Percentiles rank a stretch among this genome's conserved stretches.
Evolutionary conservation across 2,113 vertebrate species (phyloP).

Genomic region (Chinchilla lanigera): DNA sequence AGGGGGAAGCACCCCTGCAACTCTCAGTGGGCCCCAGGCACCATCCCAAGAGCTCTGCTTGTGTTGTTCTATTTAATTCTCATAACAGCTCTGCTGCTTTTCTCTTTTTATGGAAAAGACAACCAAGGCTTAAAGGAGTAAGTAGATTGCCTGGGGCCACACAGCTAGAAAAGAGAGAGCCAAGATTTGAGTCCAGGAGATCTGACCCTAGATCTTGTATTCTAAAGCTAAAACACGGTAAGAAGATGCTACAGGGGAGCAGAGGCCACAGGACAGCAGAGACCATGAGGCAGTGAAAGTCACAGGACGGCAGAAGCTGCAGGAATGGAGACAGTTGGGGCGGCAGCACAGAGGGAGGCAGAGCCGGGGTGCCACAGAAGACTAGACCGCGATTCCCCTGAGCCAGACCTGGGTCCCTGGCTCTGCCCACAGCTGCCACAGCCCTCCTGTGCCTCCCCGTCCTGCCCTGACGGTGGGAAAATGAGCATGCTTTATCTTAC

Average conservation of each 20-base stretch:
- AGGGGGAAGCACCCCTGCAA: accelerated
- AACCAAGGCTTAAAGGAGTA: neutral
- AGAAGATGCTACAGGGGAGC: neutral
- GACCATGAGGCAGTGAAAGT: accelerated
- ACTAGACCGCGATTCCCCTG: too few species aligned
- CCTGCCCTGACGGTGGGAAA: neutral
- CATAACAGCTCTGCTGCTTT: neutral
- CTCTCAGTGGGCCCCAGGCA: neutral
- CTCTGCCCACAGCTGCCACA: accelerated
- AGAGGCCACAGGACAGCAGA: neutral
- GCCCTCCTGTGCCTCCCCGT: accelerated
- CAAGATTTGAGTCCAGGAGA: neutral
- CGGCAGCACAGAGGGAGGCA: too few species aligned
- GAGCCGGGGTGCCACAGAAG: neutral
- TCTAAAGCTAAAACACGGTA: too few species aligned
- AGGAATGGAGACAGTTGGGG: neutral
- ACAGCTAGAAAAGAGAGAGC: neutral
- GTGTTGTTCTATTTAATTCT: neutral
- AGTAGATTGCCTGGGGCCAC: neutral
- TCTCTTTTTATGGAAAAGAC: neutral
- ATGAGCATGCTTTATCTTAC: accelerated
- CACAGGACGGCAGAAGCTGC: neutral
- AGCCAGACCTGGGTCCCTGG: neutral
- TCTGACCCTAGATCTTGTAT: neutral
- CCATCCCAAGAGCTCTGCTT: neutral